Evolutionary conservation across 2,113 vertebrate species (phyloP).

Genomic region (Bagarius yarrelli): DNA sequence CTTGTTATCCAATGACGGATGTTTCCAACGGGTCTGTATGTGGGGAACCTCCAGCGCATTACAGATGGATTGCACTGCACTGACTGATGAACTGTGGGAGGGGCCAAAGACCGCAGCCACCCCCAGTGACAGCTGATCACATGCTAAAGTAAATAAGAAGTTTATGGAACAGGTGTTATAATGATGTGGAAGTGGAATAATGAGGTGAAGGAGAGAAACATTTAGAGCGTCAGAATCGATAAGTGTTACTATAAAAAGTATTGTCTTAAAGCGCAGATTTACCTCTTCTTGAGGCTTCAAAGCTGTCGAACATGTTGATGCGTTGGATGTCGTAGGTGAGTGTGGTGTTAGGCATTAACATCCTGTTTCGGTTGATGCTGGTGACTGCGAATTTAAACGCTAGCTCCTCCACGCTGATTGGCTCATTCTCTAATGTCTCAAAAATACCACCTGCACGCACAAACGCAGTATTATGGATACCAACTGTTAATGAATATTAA

Average conservation of each 20-base stretch:
- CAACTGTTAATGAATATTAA: too few relatives aligned
- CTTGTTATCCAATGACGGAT: slow-evolving; percentile 88
- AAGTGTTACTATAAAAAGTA: not conserved
- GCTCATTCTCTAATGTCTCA: slow-evolving; percentile 94
- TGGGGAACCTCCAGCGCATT: slow-evolving; percentile 98
- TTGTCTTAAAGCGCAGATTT: slow-evolving; percentile 44
- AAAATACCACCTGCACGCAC: slow-evolving; percentile 90
- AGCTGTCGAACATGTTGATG: slow-evolving; percentile 97
- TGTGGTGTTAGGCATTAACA: slow-evolving; percentile 96
- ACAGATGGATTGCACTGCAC: slow-evolving; percentile 95
- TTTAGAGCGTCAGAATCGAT: not conserved
- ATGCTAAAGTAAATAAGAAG: slow-evolving; percentile 70
- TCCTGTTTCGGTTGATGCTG: slow-evolving; percentile 96
- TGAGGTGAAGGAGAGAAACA: not conserved
- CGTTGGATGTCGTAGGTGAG: slow-evolving; percentile 98
- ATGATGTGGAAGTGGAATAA: not conserved
- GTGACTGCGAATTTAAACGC: slow-evolving; percentile 98
- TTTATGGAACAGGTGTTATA: not conserved
- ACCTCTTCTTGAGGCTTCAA: slow-evolving; percentile 96
- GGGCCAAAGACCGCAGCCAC: slow-evolving; percentile 94
- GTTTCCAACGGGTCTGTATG: slow-evolving; percentile 97
- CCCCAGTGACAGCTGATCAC: slow-evolving; percentile 93
- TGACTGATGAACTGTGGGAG: slow-evolving; percentile 92
- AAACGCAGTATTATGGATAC: not conserved
- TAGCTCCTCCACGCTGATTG: slow-evolving; percentile 92